phyloP scores from a whole-genome alignment of 1,140 invertebrate species.

The Himalopsyche phryganea region DNA sequence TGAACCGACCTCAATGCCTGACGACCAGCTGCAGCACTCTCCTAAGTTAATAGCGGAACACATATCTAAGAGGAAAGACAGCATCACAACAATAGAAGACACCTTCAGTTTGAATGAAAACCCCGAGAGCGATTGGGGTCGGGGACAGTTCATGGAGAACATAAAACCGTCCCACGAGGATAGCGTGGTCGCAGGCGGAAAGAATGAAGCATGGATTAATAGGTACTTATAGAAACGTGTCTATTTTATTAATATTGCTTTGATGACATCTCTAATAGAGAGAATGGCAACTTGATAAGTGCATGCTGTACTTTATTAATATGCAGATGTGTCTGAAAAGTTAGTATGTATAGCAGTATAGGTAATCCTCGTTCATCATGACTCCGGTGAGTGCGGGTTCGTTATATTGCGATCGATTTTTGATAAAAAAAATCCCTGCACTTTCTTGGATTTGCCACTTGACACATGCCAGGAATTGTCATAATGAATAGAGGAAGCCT shows the following conservation, averaged over 20 bases:
- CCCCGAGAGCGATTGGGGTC: conserved; percentile 36
- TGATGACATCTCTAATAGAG: too few species aligned
- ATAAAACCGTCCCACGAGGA: conserved; percentile 10
- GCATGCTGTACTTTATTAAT: too few species aligned
- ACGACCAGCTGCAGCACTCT: conserved; percentile 38
- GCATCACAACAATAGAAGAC: conserved; percentile 47
- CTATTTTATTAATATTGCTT: not conserved
- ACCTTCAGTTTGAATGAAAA: conserved; percentile 48
- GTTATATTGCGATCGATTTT: too few species aligned
- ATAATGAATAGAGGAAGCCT: too few species aligned
- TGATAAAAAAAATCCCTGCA: not conserved
- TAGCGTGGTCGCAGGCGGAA: conserved; percentile 34
- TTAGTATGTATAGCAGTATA: too few species aligned
- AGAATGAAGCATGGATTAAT: conserved; percentile 50
- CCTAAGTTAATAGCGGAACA: conserved; percentile 23
- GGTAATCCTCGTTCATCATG: too few species aligned
- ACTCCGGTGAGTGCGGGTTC: too few species aligned
- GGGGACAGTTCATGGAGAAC: conserved; percentile 24
- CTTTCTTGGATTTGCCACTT: too few species aligned
- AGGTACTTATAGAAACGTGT: conserved; percentile 35
- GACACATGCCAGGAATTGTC: too few species aligned
- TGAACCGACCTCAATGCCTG: conserved; percentile 39
- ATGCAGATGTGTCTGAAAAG: too few species aligned
- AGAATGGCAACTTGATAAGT: too few species aligned
- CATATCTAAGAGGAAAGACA: conserved; percentile 37